Conservation (phyloP, 2,888 invertebrate species). For the Congeria kusceri region DNA sequence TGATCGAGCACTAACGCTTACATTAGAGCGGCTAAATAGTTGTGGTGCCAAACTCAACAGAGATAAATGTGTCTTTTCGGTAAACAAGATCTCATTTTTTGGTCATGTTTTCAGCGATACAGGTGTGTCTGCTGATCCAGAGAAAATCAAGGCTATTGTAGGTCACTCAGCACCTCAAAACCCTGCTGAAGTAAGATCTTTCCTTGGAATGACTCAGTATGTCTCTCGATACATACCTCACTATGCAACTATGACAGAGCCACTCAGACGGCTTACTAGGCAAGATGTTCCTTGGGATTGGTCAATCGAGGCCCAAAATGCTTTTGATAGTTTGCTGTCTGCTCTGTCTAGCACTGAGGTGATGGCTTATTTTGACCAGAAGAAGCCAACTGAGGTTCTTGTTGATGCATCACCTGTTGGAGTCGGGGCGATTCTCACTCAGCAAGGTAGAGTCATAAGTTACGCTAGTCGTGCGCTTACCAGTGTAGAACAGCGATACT, state of each 20-base stretch:
- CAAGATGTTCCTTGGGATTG: constrained; percentile 54
- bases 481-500: constrained; percentile 65
- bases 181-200: constrained; percentile 32
- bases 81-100: constrained; percentile 38
- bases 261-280: constrained; percentile 60
- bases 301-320: constrained; percentile 32
- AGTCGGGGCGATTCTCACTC: constrained; percentile 61
- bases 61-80: constrained; percentile 32
- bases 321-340: constrained; percentile 58
- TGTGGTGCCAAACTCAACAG: constrained; percentile 36
- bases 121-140: constrained; percentile 34
- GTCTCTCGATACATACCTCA: constrained; percentile 47
- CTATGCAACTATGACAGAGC: constrained; percentile 45
- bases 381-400: constrained; percentile 51
- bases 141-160: constrained; percentile 35
- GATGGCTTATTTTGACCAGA: constrained; percentile 63
- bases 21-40: neutral
- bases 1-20: neutral
- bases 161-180: constrained; percentile 23
- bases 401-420: constrained; percentile 71
- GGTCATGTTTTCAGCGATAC: constrained; percentile 39
- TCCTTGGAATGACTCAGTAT: constrained; percentile 44
- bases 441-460: constrained; percentile 52
- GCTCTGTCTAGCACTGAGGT: constrained; percentile 40
- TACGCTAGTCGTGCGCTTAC: constrained; percentile 67